phyloP scores from a whole-genome alignment of 2,113 vertebrate species.

The Riparia riparia region DNA sequence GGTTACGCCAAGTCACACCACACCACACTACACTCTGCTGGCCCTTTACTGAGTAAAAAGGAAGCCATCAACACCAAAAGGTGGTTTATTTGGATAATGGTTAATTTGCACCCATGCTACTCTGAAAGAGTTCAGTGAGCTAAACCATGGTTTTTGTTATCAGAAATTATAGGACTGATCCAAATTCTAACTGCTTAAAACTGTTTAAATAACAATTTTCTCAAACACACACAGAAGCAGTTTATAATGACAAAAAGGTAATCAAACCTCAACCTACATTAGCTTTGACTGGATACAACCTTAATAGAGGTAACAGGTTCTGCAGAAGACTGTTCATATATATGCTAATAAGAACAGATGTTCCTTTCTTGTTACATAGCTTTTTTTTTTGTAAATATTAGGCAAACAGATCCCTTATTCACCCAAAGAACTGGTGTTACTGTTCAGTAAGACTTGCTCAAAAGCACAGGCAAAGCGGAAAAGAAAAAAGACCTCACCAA shows the following conservation, averaged over 20 bases:
- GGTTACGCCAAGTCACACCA: background rate
- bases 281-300: background rate
- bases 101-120: background rate
- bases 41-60: background rate
- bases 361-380: background rate
- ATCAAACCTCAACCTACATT: background rate
- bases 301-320: background rate
- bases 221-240: background rate
- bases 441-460: background rate
- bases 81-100: background rate
- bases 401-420: background rate
- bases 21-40: background rate
- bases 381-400: background rate
- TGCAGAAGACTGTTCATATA: background rate
- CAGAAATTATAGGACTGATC: background rate
- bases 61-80: background rate
- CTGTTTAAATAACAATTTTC: background rate
- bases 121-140: background rate
- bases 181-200: background rate
- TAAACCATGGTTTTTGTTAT: background rate
- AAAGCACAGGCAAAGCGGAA: background rate
- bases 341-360: background rate
- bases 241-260: background rate
- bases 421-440: background rate
- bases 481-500: background rate